Base-by-base conservation (phyloP, 2,797 vertebrate species). In the Chelidonichthys spinosus region DNA sequence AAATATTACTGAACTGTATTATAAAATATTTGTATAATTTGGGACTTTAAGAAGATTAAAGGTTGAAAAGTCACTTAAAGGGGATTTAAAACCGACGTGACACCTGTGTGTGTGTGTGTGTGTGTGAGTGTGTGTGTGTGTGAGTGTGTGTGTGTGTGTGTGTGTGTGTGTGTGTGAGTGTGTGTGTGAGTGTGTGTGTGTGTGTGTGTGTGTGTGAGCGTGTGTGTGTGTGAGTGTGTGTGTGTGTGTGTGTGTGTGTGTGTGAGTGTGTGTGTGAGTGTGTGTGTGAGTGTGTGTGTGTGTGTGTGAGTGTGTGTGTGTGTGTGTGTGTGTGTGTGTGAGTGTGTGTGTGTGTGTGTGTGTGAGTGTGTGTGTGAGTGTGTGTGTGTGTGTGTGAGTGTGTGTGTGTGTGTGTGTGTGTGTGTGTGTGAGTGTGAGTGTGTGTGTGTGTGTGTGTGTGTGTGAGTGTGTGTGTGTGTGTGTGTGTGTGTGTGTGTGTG, bases 401-500 rank as follows among this genome's bases (percentile, higher is more conserved):
- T 36, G 37, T 43, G 55, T 66, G 67, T 39, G 47, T 8, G 56
- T 58, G 71, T 74, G 75, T 63, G 74, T 80, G 61, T 65, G 56
- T 72, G 67, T 78, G 69, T 64, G 71, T 67, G 78, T 53, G 67
- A 58, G 79, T 59, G 58, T n/a, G n/a, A n/a, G n/a, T n/a, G n/a
- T n/a, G n/a, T n/a, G n/a, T n/a, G n/a, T n/a, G n/a, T n/a, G 44
- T 44, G 62, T 49, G 58, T 42, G 58, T 63, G 53, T 46, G 32
- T 46, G 49, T 68, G 66, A 53, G 60, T 54, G 55, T 36, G 37
- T 43, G 55, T 66, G 67, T 39, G 47, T 8, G 56, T 58, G 71
- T 74, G 75, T 63, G 74, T 80, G 61, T 65, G 56, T 72, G 67
- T 78, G 69, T 64, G 71, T 67, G 78, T 53, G 67, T 61, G 79